These are phyloP conservation scores for Actenoides hombroni DNA, from an alignment of 2,113 vertebrate species.

Conservation along the genomic window DNA sequence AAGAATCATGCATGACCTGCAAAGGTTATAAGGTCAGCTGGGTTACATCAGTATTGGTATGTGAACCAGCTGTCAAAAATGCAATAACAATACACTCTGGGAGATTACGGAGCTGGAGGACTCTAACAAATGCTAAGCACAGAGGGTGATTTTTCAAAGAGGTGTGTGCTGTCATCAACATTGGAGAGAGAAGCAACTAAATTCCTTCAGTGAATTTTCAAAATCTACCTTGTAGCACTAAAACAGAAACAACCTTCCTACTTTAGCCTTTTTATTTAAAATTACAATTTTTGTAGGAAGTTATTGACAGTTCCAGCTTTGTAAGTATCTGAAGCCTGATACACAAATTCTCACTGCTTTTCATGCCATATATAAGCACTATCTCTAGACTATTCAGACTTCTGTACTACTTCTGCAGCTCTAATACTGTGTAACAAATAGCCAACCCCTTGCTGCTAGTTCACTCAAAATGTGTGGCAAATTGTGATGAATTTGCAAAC, in stretches of 20 bases:
- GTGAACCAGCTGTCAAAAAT: constrained; percentile 65
- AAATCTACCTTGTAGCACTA: background rate
- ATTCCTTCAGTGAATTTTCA: background rate
- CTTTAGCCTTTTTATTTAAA: background rate
- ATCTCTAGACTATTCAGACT: background rate
- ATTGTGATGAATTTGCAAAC: background rate
- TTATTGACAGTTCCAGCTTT: background rate
- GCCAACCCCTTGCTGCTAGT: background rate
- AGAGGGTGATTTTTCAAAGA: constrained; percentile 47
- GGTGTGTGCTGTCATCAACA: background rate
- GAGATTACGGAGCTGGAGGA: constrained; percentile 13
- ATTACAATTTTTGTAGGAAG: background rate
- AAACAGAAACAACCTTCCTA: background rate
- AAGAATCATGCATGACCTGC: constrained; percentile 62
- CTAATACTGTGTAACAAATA: background rate
- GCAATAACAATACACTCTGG: constrained; percentile 29
- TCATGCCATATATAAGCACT: background rate
- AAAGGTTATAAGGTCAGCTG: constrained; percentile 52
- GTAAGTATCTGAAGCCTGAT: background rate
- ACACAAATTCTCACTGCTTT: background rate
- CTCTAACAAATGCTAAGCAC: background rate
- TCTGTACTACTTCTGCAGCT: background rate
- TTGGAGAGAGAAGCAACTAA: background rate
- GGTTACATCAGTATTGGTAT: constrained; percentile 57
- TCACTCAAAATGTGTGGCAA: background rate